phyloP scores from a whole-genome alignment of 1,140 invertebrate genomes.

The Hesperophylax magnus region DNA sequence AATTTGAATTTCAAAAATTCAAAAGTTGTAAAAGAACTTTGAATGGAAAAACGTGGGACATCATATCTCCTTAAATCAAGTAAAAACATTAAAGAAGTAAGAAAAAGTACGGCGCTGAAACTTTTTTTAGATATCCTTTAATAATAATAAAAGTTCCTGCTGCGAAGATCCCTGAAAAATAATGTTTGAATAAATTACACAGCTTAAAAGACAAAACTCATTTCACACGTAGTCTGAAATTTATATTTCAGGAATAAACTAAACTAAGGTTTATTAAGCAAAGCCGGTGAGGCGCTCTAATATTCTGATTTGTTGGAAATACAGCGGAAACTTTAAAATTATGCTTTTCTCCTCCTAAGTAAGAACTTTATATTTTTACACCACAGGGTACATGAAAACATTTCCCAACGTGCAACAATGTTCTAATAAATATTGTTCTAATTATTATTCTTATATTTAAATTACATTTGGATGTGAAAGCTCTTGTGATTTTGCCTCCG shows the following conservation, averaged over 20 bases:
- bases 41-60: no score
- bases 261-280: not conserved
- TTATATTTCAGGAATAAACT: conserved; percentile 2
- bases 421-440: no score
- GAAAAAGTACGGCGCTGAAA: not conserved
- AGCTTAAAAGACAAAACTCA: conserved; percentile 7
- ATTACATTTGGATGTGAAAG: no score
- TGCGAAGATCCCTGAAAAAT: not conserved
- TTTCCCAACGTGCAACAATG: no score
- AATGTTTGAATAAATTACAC: conserved; percentile 23
- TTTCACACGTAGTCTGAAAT: conserved; percentile 26
- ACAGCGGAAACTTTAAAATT: conserved; percentile 4
- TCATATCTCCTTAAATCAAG: no score
- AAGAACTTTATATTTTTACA: conserved; percentile 44
- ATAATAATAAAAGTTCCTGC: conserved; percentile 27
- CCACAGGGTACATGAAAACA: not conserved
- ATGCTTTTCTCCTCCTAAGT: conserved; percentile 32
- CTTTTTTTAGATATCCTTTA: conserved; percentile 17
- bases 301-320: conserved; percentile 13
- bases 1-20: no score
- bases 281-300: not conserved
- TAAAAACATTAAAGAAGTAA: no score
- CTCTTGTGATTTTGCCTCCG: no score
- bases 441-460: no score
- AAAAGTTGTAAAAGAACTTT: no score